These are phyloP conservation scores for Schizopygopsis malacanthus DNA, from an alignment of 2,797 vertebrate genomes.

Conservation along the genomic window DNA sequence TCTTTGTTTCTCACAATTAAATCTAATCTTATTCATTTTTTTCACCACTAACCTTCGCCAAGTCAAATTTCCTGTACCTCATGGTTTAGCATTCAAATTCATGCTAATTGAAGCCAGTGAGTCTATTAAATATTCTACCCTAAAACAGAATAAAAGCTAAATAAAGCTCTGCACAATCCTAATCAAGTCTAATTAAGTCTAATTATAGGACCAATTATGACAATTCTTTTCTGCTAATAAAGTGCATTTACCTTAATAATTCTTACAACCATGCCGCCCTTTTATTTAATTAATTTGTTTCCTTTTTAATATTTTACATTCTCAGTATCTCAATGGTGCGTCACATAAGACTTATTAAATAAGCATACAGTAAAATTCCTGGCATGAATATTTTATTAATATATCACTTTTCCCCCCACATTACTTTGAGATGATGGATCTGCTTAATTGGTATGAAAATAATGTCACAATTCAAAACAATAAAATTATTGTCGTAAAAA, in stretches of 20 bases:
- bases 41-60: neutral
- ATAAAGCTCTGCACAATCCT: neutral
- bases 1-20: neutral
- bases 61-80: neutral
- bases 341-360: neutral
- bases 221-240: neutral
- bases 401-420: neutral
- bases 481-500: neutral
- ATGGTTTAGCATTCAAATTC: neutral
- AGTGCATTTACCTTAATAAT: neutral
- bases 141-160: neutral
- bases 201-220: neutral
- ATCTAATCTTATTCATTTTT: neutral
- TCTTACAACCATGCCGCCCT: neutral
- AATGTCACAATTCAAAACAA: neutral
- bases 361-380: neutral
- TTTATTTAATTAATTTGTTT: neutral
- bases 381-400: neutral
- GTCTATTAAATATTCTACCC: neutral
- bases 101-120: neutral
- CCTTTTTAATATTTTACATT: neutral
- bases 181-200: neutral
- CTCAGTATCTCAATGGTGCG: neutral
- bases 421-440: neutral
- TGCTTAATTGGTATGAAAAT: neutral